Conservation (phyloP, 1,140 invertebrate genomes). For the Maniola jurtina region DNA sequence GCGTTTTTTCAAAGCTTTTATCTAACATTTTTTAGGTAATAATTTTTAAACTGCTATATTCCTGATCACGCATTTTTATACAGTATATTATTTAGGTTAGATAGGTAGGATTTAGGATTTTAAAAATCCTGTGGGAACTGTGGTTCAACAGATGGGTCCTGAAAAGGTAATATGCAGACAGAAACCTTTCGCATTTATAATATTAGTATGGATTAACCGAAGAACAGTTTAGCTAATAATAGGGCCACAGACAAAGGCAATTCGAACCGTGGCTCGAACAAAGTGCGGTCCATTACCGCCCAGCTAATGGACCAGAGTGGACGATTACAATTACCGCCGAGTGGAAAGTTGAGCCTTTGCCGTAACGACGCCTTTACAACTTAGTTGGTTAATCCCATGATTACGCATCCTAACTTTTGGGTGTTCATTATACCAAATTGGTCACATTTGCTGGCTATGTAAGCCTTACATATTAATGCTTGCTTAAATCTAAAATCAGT, state of each 20-base stretch:
- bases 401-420: constrained; percentile 17
- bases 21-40: no score
- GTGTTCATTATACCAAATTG: constrained; percentile 1
- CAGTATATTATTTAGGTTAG: no score
- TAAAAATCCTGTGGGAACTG: no score
- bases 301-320: constrained; percentile 62
- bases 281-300: constrained; percentile 44
- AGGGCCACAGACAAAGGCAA: constrained; percentile 40
- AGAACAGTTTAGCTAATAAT: constrained; percentile 21
- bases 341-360: constrained; percentile 54
- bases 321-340: constrained; percentile 59
- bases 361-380: constrained; percentile 37
- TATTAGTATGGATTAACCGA: neutral
- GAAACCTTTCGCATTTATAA: neutral
- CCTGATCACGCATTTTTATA: no score
- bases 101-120: no score
- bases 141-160: no score
- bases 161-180: no score
- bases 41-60: no score
- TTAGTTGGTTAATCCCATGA: constrained; percentile 24
- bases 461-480: no score
- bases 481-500: no score
- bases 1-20: no score
- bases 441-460: no score
- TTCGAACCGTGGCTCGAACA: constrained; percentile 40